These are phyloP conservation scores for Diarsia dahlii DNA, from an alignment of 2,888 invertebrate species.

Conservation along the genomic window DNA sequence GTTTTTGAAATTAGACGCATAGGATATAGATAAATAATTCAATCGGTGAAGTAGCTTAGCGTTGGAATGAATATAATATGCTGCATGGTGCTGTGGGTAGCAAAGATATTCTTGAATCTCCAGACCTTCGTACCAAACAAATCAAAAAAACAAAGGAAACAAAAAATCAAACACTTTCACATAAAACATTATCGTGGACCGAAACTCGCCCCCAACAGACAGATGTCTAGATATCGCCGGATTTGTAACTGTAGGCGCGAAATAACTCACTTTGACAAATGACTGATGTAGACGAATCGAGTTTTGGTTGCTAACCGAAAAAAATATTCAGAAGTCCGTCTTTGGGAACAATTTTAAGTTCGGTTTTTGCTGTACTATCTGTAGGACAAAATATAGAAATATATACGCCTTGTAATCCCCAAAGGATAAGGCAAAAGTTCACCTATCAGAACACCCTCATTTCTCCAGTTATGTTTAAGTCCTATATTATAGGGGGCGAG, in stretches of 20 bases:
- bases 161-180: slow-evolving; percentile 23
- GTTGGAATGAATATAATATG: too few relatives aligned
- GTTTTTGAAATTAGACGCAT: too few relatives aligned
- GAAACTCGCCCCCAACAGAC: slow-evolving; percentile 35
- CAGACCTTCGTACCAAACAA: neutral
- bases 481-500: too few relatives aligned
- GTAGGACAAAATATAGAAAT: too few relatives aligned
- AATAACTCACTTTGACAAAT: slow-evolving; percentile 74
- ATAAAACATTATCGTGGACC: slow-evolving; percentile 40
- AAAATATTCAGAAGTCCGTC: slow-evolving; percentile 47
- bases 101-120: too few relatives aligned
- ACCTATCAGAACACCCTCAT: too few relatives aligned
- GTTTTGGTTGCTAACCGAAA: slow-evolving; percentile 58
- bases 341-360: slow-evolving; percentile 19
- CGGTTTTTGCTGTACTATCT: neutral
- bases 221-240: slow-evolving; percentile 54
- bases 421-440: too few relatives aligned
- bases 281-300: slow-evolving; percentile 68
- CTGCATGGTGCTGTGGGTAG: too few relatives aligned
- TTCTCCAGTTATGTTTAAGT: too few relatives aligned
- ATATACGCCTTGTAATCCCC: too few relatives aligned
- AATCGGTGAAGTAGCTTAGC: too few relatives aligned
- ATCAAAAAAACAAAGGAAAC: slow-evolving; percentile 4
- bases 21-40: too few relatives aligned
- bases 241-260: slow-evolving; percentile 60